A percentile compares a stretch with the other conserved stretches of the same genome.
Conservation (phyloP, 2,888 invertebrate genomes). For the Drosophila borealis region DNA sequence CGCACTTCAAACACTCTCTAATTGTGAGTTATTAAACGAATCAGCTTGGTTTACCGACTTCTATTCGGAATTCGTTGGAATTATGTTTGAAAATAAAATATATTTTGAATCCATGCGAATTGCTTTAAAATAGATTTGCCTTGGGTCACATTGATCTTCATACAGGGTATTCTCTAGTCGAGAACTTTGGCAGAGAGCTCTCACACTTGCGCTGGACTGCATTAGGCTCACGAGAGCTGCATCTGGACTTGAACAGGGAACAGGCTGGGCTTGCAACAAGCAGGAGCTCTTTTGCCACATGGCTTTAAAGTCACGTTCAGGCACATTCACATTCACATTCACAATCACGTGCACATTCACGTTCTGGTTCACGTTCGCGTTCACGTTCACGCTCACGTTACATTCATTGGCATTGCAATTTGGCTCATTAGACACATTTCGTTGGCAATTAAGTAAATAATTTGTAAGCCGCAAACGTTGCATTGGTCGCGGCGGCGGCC, state of each 20-base stretch:
- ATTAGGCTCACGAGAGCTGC: slow-evolving; percentile 4
- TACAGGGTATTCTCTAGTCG: neutral
- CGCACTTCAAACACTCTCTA: slow-evolving; percentile 32
- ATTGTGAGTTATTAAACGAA: neutral
- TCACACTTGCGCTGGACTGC: neutral
- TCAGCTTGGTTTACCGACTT: too few relatives aligned
- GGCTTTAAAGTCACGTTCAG: slow-evolving; percentile 50
- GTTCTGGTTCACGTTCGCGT: slow-evolving; percentile 14
- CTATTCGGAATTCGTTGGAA: too few relatives aligned
- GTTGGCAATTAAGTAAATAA: slow-evolving; percentile 82
- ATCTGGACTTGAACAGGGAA: neutral
- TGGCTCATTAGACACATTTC: slow-evolving; percentile 82
- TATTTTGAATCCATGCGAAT: too few relatives aligned
- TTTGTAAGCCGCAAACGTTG: slow-evolving; percentile 78
- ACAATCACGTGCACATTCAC: slow-evolving; percentile 19
- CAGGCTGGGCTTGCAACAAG: slow-evolving; percentile 6
- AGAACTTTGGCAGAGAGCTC: neutral
- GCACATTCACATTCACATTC: slow-evolving; percentile 14
- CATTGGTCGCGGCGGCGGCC: slow-evolving; percentile 55
- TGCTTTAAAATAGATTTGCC: neutral
- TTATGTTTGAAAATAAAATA: too few relatives aligned
- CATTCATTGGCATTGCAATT: slow-evolving; percentile 72
- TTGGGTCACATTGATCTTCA: neutral
- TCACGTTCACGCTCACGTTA: slow-evolving; percentile 36
- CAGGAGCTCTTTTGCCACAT: slow-evolving; percentile 3